phyloP scores from a whole-genome alignment of 1,140 invertebrate genomes.

The Caenorhabditis tropicalis region DNA sequence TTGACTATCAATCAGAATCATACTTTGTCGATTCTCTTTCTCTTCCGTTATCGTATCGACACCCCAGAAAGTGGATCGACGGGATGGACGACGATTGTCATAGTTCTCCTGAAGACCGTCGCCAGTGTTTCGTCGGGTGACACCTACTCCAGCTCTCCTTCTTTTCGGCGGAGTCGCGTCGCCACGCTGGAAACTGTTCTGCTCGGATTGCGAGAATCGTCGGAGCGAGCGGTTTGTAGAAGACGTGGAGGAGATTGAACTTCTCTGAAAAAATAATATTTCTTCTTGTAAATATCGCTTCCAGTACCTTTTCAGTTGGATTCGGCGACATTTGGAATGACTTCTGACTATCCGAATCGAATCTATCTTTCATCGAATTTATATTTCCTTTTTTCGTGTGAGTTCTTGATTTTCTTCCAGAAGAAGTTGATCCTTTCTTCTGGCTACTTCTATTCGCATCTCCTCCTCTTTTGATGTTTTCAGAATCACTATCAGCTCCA shows the following conservation, averaged over 20 bases:
- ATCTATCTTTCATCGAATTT: not conserved
- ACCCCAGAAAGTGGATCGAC: not conserved
- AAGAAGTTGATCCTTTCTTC: not conserved
- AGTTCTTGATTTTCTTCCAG: not conserved
- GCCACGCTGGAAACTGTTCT: not conserved
- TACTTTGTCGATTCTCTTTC: not conserved
- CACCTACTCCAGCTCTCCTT: not conserved
- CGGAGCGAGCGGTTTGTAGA: not conserved
- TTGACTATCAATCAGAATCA: not conserved
- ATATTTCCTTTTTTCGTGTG: slow-evolving; percentile 13
- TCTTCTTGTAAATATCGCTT: not conserved
- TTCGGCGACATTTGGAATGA: slow-evolving; percentile 7
- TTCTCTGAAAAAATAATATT: not conserved
- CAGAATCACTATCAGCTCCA: not conserved
- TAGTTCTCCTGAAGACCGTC: not conserved
- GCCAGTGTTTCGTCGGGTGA: not conserved
- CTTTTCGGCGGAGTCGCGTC: slow-evolving; percentile 2
- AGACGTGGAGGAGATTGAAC: not conserved
- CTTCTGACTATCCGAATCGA: slow-evolving; percentile 1
- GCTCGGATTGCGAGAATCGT: not conserved
- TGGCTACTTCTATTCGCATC: not conserved
- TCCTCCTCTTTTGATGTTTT: not conserved
- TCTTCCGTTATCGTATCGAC: not conserved
- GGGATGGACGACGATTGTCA: not conserved
- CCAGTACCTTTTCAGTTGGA: not conserved